phyloP scores from a whole-genome alignment of 2,113 vertebrate species.

The Plectropomus leopardus region DNA sequence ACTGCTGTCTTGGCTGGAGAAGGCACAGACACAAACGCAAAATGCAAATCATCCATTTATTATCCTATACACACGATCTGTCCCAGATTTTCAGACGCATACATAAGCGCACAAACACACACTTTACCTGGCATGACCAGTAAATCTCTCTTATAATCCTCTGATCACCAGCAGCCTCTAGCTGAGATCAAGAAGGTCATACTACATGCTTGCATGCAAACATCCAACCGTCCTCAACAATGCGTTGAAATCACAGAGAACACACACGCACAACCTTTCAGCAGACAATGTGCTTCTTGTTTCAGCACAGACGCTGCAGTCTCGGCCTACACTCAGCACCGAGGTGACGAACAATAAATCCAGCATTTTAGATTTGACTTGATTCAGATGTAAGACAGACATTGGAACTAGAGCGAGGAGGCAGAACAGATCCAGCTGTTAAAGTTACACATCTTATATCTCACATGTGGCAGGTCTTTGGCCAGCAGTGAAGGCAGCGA shows the following conservation, averaged over 20 bases:
- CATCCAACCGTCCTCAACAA: conserved; percentile 25
- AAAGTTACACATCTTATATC: conserved; percentile 51
- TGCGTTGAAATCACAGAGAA: background rate
- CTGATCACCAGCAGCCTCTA: conserved; percentile 47
- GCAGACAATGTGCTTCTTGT: conserved; percentile 53
- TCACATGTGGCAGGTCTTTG: conserved; percentile 46
- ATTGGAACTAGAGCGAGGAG: conserved; percentile 23
- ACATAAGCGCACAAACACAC: background rate
- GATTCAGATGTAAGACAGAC: conserved; percentile 64
- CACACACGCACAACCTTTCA: background rate
- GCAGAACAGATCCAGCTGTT: conserved; percentile 47
- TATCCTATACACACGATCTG: conserved; percentile 51
- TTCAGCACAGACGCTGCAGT: conserved; percentile 14
- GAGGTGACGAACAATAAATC: conserved; percentile 43
- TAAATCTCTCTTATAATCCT: conserved; percentile 45
- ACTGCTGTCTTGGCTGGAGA: conserved; percentile 41
- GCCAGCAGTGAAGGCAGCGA: conserved; percentile 10
- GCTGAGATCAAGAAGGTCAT: conserved; percentile 49
- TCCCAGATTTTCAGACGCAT: conserved; percentile 52
- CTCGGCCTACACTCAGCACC: conserved; percentile 21
- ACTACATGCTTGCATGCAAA: conserved; percentile 26
- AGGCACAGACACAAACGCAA: conserved; percentile 40
- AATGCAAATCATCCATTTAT: conserved; percentile 56
- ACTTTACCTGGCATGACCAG: conserved; percentile 61
- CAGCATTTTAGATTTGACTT: conserved; percentile 24